Base-by-base conservation (phyloP, 2,113 vertebrate genomes). In the Eidolon helvum region DNA sequence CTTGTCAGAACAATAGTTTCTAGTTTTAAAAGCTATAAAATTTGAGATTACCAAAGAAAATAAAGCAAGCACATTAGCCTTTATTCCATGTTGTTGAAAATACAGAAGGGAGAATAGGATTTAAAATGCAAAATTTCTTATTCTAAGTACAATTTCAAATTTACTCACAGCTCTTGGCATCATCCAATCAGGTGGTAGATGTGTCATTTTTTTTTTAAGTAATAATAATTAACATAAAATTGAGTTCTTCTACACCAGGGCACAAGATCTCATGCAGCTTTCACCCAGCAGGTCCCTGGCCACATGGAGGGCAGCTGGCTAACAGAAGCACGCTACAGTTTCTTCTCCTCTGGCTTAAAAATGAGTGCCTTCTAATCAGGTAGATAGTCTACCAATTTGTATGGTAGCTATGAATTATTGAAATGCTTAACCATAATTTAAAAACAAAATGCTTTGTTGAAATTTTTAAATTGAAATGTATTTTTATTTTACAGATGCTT, bases 341-440 rank as follows among this genome's bases (percentile, higher is more conserved):
- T 93, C 89, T 92, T 97, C 90, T 96, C 86, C 90, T 97, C 77
- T 97, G 96, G 97, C 98, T 97, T 97, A 87, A 96, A 77, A 91
- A 59, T 16, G 21, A 89, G 97, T 96, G 93, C 83, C 94, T 90
- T 93, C 72, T 40, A 48, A 78, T 75, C 78, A 95, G 38, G 48
- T 78, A 71, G 6, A 91, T 1, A 87, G 87, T 28, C 82, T 74
- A 91, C 94, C 93, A 93, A 88, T 75, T 14, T 83, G 59, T 61
- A 95, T 16, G 77, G 88, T 84, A 96, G 91, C 50, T 74, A 69
- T 66, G 53, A 94, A 45, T 83, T 94, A 95, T 80, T 35, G 50
- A 95, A 96, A 95, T 84, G 45, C 91, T 94, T 97, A 86, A 85
- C 61, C 82, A 50, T 72, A 92, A 93, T 55, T 96, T 74, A 21